Conservation (phyloP, 92 coral and sea anemone genomes). For the Galaxea fascicularis region DNA sequence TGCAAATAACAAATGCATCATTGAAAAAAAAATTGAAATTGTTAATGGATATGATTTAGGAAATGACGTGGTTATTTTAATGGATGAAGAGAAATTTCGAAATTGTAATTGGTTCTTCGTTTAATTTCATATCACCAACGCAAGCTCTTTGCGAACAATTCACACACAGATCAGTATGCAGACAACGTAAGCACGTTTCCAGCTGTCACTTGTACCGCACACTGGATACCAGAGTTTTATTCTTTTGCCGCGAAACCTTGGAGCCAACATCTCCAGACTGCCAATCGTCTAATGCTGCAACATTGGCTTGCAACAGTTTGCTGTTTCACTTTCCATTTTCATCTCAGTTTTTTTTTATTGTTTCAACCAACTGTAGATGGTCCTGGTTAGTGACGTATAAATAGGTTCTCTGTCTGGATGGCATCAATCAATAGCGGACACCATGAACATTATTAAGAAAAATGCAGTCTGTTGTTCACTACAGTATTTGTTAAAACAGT, state of each 20-base stretch:
- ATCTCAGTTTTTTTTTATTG: too few species aligned
- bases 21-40: conserved; percentile 13
- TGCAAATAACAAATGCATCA: background rate
- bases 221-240: background rate
- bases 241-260: background rate
- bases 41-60: conserved; percentile 6
- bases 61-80: background rate
- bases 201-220: background rate
- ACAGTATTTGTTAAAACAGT: conserved; percentile 17
- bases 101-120: too few species aligned
- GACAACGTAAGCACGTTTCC: conserved; percentile 7
- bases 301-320: too few species aligned
- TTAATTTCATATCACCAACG: conserved; percentile 10
- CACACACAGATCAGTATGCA: conserved; percentile 10
- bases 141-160: conserved; percentile 7
- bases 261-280: too few species aligned
- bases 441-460: conserved; percentile 11
- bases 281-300: too few species aligned
- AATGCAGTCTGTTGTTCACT: conserved; percentile 6
- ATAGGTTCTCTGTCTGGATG: too few species aligned
- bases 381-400: too few species aligned
- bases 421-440: too few species aligned
- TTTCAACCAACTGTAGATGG: too few species aligned
- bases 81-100: conserved; percentile 8
- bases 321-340: too few species aligned